Evolutionary conservation across 2,113 vertebrate species (phyloP).

Genomic region (Isurus oxyrinchus): DNA sequence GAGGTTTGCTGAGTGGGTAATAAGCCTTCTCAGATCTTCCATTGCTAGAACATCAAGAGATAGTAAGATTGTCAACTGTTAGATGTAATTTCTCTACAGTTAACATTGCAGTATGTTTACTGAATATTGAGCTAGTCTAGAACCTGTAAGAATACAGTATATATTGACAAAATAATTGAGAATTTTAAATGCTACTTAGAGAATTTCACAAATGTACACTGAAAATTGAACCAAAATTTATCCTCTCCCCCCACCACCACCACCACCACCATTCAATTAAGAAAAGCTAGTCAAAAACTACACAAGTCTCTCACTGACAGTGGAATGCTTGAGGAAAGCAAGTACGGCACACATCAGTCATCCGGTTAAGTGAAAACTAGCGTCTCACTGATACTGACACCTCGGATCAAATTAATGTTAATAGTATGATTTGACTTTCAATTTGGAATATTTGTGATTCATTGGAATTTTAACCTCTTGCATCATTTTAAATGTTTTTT

Average conservation of each 20-base stretch:
- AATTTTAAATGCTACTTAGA: neutral
- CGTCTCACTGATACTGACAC: neutral
- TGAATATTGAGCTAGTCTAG: neutral
- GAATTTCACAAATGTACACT: neutral
- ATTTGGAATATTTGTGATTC: neutral
- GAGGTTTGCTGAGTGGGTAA: neutral
- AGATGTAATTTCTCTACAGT: neutral
- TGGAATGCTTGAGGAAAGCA: neutral
- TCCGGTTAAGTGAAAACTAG: neutral
- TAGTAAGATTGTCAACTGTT: neutral
- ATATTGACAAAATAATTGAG: neutral
- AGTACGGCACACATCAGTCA: neutral
- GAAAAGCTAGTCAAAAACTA: neutral
- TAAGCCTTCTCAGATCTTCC: neutral
- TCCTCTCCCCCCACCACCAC: no score
- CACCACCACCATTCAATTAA: neutral
- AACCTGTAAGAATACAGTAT: neutral
- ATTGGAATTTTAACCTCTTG: neutral
- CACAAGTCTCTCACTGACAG: neutral
- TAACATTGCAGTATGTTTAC: neutral
- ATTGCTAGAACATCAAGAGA: neutral
- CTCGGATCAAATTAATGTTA: neutral
- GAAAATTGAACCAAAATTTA: neutral
- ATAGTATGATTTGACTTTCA: neutral
- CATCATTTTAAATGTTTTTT: neutral